Conservation (phyloP, 2,113 vertebrate genomes). For the Bombycilla garrulus region DNA sequence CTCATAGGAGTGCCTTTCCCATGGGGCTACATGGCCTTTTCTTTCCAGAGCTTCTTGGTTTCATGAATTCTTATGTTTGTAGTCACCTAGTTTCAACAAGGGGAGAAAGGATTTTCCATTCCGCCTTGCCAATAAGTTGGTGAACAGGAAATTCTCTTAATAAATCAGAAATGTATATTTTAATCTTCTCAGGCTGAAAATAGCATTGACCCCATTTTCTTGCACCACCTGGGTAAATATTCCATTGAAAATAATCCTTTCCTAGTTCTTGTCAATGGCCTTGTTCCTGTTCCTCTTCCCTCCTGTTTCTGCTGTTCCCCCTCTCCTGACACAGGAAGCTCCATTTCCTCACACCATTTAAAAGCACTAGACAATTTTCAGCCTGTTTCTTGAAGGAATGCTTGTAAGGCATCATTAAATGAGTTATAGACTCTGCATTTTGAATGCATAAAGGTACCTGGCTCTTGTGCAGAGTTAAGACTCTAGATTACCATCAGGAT, state of each 20-base stretch:
- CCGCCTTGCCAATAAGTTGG: not conserved
- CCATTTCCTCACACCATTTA: not conserved
- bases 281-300: not conserved
- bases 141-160: not conserved
- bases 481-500: not conserved
- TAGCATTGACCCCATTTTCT: not conserved
- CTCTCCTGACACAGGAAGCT: not conserved
- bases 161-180: not conserved
- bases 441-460: not conserved
- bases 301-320: not conserved
- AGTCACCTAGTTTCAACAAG: not conserved
- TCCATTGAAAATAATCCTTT: not conserved
- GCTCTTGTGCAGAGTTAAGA: accelerated
- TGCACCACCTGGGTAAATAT: not conserved
- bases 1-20: not conserved
- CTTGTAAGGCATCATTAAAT: not conserved
- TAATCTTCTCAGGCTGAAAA: not conserved
- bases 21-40: not conserved
- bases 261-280: not conserved
- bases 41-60: not conserved
- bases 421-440: not conserved
- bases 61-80: not conserved
- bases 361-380: not conserved
- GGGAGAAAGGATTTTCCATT: not conserved
- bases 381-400: not conserved